Conservation (phyloP, 2,888 invertebrate species). For the Brachypalpus laphriformis region DNA sequence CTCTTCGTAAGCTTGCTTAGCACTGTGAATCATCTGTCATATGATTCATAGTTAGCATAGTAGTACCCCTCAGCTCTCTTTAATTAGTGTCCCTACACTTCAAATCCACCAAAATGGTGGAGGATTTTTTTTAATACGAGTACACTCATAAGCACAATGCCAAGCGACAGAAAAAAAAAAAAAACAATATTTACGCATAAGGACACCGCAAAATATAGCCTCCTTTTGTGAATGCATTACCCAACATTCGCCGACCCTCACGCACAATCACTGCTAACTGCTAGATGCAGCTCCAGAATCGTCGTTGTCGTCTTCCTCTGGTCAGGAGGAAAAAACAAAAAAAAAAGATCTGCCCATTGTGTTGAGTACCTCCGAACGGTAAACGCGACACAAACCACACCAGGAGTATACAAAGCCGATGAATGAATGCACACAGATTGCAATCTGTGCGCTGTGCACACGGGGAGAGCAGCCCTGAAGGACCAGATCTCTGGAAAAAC, state of each 20-base stretch:
- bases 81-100: constrained; percentile 11
- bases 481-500: background rate
- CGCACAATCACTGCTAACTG: constrained; percentile 40
- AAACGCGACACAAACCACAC: constrained; percentile 65
- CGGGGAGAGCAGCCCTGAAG: background rate
- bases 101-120: background rate
- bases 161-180: background rate
- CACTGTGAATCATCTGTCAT: no score
- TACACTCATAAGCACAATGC: background rate
- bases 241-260: constrained; percentile 13
- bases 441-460: constrained; percentile 40
- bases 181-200: constrained; percentile 30
- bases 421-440: constrained; percentile 68
- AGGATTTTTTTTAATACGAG: background rate
- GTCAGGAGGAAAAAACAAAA: background rate
- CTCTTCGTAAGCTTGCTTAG: no score
- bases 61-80: background rate
- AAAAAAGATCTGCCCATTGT: constrained; percentile 32
- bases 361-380: constrained; percentile 49
- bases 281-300: constrained; percentile 14
- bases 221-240: constrained; percentile 14
- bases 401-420: constrained; percentile 61
- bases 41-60: no score
- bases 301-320: background rate
- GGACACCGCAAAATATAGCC: constrained; percentile 19